Conservation (phyloP, 2,113 vertebrate species). For the Zosterops hypoxanthus region DNA sequence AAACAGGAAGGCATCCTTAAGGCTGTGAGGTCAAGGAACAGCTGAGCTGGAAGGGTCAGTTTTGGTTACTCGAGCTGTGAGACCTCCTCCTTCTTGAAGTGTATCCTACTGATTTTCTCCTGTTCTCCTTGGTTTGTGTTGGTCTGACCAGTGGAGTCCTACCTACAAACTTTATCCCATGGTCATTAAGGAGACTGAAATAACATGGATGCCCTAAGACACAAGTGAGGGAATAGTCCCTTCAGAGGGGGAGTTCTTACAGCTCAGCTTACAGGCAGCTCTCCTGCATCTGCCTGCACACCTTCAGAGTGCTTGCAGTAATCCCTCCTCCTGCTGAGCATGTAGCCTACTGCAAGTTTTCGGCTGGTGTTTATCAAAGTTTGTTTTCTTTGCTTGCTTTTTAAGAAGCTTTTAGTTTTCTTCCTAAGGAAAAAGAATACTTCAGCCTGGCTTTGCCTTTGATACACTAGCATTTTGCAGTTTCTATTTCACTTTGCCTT, state of each 20-base stretch:
- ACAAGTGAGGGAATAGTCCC: accelerated
- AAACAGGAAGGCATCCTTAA: background rate
- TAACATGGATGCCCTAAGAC: background rate
- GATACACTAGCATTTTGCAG: background rate
- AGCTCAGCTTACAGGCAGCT: background rate
- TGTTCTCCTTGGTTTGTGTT: background rate
- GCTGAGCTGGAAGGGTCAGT: background rate
- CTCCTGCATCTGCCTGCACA: background rate
- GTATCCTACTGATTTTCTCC: background rate
- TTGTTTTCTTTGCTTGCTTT: background rate
- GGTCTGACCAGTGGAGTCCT: background rate
- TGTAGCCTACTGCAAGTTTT: background rate
- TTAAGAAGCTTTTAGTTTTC: background rate
- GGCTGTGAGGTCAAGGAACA: background rate
- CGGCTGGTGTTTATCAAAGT: background rate
- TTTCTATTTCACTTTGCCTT: background rate
- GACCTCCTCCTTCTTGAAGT: background rate
- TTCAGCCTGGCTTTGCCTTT: background rate
- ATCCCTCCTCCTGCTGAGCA: background rate
- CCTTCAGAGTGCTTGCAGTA: background rate
- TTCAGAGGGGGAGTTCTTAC: background rate
- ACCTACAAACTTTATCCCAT: background rate
- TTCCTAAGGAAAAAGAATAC: background rate
- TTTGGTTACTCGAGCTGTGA: background rate
- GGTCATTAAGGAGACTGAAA: background rate